A percentile compares a stretch with the other conserved stretches of the same genome.
Conservation (phyloP, 2,113 vertebrate species). For the Semnornis frantzii region DNA sequence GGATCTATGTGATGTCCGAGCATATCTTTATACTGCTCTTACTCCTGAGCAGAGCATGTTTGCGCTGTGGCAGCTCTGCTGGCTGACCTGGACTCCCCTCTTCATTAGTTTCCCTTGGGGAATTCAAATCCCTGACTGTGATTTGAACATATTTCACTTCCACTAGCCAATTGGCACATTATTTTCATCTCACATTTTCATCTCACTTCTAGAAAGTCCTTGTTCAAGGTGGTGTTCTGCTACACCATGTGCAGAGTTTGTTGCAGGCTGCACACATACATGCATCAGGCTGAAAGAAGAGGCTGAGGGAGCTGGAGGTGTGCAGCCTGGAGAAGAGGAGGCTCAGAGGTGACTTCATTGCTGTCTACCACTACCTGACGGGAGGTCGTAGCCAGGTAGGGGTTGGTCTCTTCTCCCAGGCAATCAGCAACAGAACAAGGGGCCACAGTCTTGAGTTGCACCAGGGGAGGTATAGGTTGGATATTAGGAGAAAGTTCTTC, state of each 20-base stretch:
- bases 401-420: too few species aligned
- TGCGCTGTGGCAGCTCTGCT: neutral
- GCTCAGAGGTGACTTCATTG: too few species aligned
- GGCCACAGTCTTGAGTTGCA: too few species aligned
- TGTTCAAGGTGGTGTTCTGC: neutral
- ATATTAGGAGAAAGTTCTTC: too few species aligned
- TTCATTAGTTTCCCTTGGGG: neutral
- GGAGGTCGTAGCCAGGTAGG: too few species aligned
- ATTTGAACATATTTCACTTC: neutral
- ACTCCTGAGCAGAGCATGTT: accelerated
- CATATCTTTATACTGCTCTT: accelerated
- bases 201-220: accelerated
- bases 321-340: too few species aligned
- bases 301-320: too few species aligned
- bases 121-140: neutral
- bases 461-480: too few species aligned
- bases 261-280: accelerated
- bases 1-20: neutral
- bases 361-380: too few species aligned
- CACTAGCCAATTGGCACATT: neutral
- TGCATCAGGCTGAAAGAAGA: neutral
- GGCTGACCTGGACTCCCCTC: neutral
- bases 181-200: neutral
- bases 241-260: accelerated
- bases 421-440: too few species aligned